Evolutionary conservation across 2,113 vertebrate genomes (phyloP).

Genomic region (Arvicanthis niloticus): DNA sequence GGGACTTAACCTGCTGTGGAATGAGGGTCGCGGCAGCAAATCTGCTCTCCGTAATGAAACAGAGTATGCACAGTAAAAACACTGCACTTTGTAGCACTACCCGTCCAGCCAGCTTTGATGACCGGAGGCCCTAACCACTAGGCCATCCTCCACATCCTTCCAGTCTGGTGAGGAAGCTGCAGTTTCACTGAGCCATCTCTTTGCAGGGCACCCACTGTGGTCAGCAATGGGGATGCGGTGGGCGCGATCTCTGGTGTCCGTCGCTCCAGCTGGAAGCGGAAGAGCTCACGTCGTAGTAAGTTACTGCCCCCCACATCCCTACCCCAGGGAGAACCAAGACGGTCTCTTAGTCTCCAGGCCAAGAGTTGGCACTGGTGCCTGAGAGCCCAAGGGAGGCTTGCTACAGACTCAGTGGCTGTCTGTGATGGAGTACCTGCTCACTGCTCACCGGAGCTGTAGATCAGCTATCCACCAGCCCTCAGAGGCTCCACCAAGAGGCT

Average conservation of each 20-base stretch:
- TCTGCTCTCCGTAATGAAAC: not conserved
- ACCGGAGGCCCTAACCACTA: not conserved
- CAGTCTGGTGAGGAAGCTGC: accelerated
- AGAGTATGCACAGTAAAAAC: not conserved
- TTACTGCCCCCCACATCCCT: accelerated
- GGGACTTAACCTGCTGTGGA: too few species aligned
- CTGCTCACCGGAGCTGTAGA: not conserved
- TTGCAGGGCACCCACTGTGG: conserved; percentile 54
- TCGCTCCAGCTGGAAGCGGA: conserved; percentile 80
- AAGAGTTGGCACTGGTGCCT: not conserved
- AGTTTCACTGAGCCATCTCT: not conserved
- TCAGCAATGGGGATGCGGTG: conserved; percentile 83
- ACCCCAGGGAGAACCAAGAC: not conserved
- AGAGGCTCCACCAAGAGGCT: not conserved
- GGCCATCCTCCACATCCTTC: not conserved
- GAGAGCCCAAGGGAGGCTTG: not conserved
- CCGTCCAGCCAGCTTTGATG: not conserved
- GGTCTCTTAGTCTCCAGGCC: not conserved
- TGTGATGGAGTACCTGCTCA: accelerated
- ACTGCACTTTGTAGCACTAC: not conserved
- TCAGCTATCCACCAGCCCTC: not conserved
- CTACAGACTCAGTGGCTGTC: not conserved
- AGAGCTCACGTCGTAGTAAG: conserved; percentile 80
- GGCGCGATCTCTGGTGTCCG: not conserved
- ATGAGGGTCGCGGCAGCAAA: not conserved